phyloP scores from a whole-genome alignment of 2,888 invertebrate species.

The Azorinus chamasolen region DNA sequence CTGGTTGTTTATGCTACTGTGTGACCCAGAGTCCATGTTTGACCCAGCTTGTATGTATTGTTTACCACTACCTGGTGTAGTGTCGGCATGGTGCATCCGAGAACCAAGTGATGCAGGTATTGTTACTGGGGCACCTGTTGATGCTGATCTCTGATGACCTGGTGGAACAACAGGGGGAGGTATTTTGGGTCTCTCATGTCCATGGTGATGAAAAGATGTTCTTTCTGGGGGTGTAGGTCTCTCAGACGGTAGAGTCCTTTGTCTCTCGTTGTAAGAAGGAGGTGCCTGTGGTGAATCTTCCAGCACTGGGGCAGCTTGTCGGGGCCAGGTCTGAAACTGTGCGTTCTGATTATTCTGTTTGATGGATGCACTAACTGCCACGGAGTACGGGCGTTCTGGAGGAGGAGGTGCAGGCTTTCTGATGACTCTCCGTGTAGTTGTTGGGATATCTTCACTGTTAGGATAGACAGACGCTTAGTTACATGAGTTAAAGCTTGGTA shows the following conservation, averaged over 20 bases:
- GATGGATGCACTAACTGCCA: slow-evolving; percentile 75
- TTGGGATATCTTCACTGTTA: slow-evolving; percentile 64
- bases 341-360: slow-evolving; percentile 48
- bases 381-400: slow-evolving; percentile 76
- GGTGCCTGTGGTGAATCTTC: slow-evolving; percentile 37
- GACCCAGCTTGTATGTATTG: slow-evolving; percentile 23
- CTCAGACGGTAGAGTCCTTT: slow-evolving; percentile 61
- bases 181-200: slow-evolving; percentile 75
- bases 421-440: slow-evolving; percentile 22
- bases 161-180: slow-evolving; percentile 74
- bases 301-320: slow-evolving; percentile 61
- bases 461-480: slow-evolving; percentile 44
- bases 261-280: slow-evolving; percentile 37
- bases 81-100: slow-evolving; percentile 9
- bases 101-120: slow-evolving; percentile 39
- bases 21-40: slow-evolving; percentile 44
- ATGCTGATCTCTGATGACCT: slow-evolving; percentile 78
- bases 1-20: slow-evolving; percentile 60
- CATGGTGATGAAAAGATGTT: slow-evolving; percentile 44
- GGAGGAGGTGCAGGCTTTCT: slow-evolving; percentile 82
- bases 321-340: slow-evolving; percentile 70
- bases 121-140: slow-evolving; percentile 70
- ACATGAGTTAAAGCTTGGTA: not conserved
- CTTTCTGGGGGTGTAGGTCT: slow-evolving; percentile 63
- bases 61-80: slow-evolving; percentile 19